Evolutionary conservation across 2,797 vertebrate genomes (phyloP).

Genomic region (Lacerta bilineata): DNA sequence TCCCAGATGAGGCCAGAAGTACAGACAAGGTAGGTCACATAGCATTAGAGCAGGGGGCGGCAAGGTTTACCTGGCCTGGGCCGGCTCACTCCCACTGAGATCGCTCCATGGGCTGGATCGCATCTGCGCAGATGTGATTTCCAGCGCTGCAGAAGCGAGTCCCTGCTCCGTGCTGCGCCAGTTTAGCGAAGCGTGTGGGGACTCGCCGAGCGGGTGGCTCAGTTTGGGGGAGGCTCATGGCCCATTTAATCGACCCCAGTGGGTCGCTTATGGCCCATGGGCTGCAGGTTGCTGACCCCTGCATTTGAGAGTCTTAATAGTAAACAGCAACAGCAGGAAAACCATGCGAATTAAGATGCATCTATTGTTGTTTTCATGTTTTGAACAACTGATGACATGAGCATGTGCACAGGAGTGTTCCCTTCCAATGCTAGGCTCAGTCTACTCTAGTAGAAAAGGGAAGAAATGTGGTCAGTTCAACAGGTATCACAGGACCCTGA

Average conservation of each 20-base stretch:
- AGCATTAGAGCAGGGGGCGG: not conserved
- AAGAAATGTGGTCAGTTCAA: slow-evolving; percentile 26
- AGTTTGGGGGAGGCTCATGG: too few species aligned
- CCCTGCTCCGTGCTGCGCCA: too few species aligned
- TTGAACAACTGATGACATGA: not conserved
- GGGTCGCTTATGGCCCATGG: too few species aligned
- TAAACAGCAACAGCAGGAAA: not conserved
- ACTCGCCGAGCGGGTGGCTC: too few species aligned
- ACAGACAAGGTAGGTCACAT: not conserved
- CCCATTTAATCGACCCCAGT: too few species aligned
- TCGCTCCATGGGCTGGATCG: too few species aligned
- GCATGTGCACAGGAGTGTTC: not conserved
- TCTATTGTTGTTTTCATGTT: not conserved
- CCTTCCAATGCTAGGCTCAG: not conserved
- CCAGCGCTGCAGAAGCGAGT: too few species aligned
- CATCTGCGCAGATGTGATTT: too few species aligned
- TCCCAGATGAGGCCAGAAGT: not conserved
- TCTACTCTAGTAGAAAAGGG: slow-evolving; percentile 6
- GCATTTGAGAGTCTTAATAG: not conserved
- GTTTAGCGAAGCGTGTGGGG: too few species aligned
- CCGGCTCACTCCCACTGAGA: too few species aligned
- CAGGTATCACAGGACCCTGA: not conserved
- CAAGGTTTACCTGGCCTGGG: too few species aligned
- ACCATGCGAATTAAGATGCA: not conserved
- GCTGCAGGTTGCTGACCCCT: too few species aligned